Evolutionary conservation across 2,888 invertebrate genomes (phyloP).

Genomic region (Drosophila stalkeri): DNA sequence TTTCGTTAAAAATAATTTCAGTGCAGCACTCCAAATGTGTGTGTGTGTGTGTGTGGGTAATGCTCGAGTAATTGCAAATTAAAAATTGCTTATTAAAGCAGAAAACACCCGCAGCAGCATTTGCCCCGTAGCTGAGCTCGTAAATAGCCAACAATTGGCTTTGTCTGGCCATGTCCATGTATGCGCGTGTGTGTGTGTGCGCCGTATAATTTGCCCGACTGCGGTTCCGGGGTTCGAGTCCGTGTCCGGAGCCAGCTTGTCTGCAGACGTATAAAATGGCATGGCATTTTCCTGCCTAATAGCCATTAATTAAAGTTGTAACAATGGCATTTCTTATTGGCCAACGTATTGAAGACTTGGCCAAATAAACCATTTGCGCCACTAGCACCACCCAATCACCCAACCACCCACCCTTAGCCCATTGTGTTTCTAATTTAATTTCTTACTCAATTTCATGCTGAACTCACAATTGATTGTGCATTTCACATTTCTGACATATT

Average conservation of each 20-base stretch:
- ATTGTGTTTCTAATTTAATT: slow-evolving; percentile 58
- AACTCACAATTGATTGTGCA: slow-evolving; percentile 42
- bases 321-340: slow-evolving; percentile 73
- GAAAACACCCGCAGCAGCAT: slow-evolving; percentile 50
- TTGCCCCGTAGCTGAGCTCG: slow-evolving; percentile 30
- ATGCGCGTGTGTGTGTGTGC: slow-evolving; percentile 18
- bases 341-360: slow-evolving; percentile 34
- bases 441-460: slow-evolving; percentile 65
- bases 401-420: background rate
- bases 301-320: slow-evolving; percentile 75
- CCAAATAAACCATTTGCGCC: slow-evolving; percentile 1
- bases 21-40: slow-evolving; percentile 15
- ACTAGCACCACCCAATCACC: background rate
- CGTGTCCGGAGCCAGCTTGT: slow-evolving; percentile 40
- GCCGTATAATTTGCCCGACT: slow-evolving; percentile 44
- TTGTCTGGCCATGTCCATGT: slow-evolving; percentile 22
- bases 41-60: slow-evolving; percentile 23
- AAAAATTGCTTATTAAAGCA: slow-evolving; percentile 81
- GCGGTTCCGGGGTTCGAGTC: slow-evolving; percentile 30
- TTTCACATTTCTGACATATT: slow-evolving; percentile 49
- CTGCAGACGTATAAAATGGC: slow-evolving; percentile 59
- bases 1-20: slow-evolving; percentile 75
- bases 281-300: slow-evolving; percentile 63
- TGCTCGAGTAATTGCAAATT: slow-evolving; percentile 77
- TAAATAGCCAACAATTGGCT: slow-evolving; percentile 62